Evolutionary conservation across 2,888 invertebrate genomes (phyloP).

Genomic region (Sminthurinus aureus): DNA sequence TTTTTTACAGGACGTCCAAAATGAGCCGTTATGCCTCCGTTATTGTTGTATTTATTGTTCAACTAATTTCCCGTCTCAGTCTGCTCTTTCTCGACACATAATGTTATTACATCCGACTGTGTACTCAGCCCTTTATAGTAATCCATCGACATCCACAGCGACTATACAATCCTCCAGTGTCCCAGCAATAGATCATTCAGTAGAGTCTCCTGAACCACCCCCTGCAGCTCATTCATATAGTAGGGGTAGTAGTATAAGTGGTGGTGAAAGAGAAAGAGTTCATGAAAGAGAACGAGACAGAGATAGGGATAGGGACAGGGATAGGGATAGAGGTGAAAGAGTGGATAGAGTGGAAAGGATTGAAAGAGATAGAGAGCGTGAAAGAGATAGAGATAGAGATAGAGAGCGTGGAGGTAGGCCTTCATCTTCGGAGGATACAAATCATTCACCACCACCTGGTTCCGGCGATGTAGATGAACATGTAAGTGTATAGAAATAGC

Average conservation of each 20-base stretch:
- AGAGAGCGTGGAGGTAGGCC: constrained; percentile 25
- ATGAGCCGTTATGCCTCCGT: constrained; percentile 62
- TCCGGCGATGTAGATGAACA: neutral
- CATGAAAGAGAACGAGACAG: no score
- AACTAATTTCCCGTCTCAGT: constrained; percentile 57
- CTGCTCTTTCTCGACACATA: constrained; percentile 56
- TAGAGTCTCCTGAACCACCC: constrained; percentile 61
- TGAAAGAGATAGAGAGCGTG: neutral
- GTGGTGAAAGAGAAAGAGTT: neutral
- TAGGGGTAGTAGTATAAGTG: constrained; percentile 21
- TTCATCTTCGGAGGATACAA: constrained; percentile 38
- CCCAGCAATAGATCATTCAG: constrained; percentile 62
- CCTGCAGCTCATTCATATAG: neutral
- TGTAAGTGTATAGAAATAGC: no score
- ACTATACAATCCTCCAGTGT: constrained; percentile 35
- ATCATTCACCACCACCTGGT: constrained; percentile 37
- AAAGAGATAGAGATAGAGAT: constrained; percentile 6
- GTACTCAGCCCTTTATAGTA: constrained; percentile 52
- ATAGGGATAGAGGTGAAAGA: neutral
- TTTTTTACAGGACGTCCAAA: constrained; percentile 32
- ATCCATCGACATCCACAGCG: constrained; percentile 39
- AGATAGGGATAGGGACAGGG: no score
- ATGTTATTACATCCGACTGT: constrained; percentile 57
- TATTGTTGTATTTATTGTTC: constrained; percentile 58
- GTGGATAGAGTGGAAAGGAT: no score